Conservation (phyloP, 2,113 vertebrate species). For the Zapus hudsonius region DNA sequence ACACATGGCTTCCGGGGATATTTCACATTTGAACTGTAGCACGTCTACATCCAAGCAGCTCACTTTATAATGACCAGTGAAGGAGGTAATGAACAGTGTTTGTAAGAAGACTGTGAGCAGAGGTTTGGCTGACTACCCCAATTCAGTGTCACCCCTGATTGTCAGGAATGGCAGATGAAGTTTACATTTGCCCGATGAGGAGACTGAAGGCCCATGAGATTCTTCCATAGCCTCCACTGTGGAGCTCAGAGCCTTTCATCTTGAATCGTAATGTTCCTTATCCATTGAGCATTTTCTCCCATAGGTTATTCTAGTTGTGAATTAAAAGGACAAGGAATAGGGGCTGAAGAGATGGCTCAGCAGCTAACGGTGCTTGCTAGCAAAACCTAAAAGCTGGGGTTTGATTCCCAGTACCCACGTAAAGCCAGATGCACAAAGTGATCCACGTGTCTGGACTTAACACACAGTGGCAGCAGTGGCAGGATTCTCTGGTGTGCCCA, state of each 20-base stretch:
- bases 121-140: neutral
- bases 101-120: neutral
- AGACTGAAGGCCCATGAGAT: neutral
- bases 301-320: neutral
- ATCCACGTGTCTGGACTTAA: no score
- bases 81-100: neutral
- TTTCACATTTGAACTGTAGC: no score
- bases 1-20: no score
- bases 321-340: neutral
- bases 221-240: neutral
- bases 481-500: no score
- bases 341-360: no score
- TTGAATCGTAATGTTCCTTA: neutral
- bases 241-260: neutral
- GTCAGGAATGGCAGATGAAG: neutral
- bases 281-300: constrained; percentile 2
- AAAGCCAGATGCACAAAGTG: no score
- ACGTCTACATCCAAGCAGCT: constrained; percentile 32
- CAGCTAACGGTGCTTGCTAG: no score
- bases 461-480: no score
- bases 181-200: neutral
- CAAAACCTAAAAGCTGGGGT: no score
- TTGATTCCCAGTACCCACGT: no score
- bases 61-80: neutral
- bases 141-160: neutral